A percentile compares a stretch with the other conserved stretches of the same genome.
phyloP scores from a whole-genome alignment of 1,140 invertebrate species.

The Zaprionus tsacasi region DNA sequence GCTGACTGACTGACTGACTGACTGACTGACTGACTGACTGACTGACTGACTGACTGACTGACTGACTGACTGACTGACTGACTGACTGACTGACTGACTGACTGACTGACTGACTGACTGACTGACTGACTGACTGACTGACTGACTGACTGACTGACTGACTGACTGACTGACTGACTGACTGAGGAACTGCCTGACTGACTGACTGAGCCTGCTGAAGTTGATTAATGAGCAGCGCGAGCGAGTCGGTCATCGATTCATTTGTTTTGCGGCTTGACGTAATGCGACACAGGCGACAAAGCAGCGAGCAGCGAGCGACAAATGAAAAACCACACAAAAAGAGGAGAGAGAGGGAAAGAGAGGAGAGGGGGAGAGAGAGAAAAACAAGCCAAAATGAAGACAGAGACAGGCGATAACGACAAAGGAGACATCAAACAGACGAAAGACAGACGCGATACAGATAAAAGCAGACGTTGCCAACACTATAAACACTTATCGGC shows the following conservation, averaged over 20 bases:
- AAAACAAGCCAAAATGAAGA: conserved; percentile 12
- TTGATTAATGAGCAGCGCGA: conserved; percentile 48
- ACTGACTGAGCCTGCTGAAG: conserved; percentile 35
- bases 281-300: conserved; percentile 35
- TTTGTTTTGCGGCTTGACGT: conserved; percentile 42
- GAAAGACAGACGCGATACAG: not conserved
- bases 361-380: no score
- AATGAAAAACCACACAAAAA: not conserved
- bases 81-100: not conserved
- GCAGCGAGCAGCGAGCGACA: conserved; percentile 7
- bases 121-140: conserved; percentile 8
- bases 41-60: conserved; percentile 29
- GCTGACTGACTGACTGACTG: conserved; percentile 5
- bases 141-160: not conserved
- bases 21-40: conserved; percentile 14
- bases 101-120: conserved; percentile 11
- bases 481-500: conserved; percentile 3
- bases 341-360: no score
- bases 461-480: conserved; percentile 3
- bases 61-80: conserved; percentile 14
- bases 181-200: conserved; percentile 23
- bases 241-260: conserved; percentile 40
- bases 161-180: conserved; percentile 11
- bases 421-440: conserved; percentile 9
- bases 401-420: conserved; percentile 20